Base-by-base conservation (phyloP, 2,888 invertebrate genomes). In the Tenthredo scrophulariae region DNA sequence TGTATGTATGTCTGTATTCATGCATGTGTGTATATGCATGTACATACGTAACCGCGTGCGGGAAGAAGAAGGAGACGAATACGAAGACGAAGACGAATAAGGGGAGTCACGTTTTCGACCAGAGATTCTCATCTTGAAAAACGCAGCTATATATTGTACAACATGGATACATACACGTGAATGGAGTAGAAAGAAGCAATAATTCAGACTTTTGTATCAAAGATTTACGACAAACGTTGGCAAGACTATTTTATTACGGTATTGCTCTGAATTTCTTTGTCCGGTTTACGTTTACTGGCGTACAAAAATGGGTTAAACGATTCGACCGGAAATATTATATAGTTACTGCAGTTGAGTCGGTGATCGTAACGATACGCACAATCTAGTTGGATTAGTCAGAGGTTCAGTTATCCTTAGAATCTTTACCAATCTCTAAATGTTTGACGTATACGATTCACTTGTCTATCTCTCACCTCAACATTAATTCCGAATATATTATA, bases 61-160 rank as follows among this genome's bases (percentile, higher is more conserved):
- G 15, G 46, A 54, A 58, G n/a, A 58, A 26, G 22, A 50, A 50
- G 29, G 9, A 77, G 18, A 43, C 22, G 40, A 26, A 26, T 6
- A 22, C 4, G 54, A 50, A 50, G 33, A 54, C 10, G 46, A 46
- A 46, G 26, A 26, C 10, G 29, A 40, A 83, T 46, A 83, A 83
- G 70, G 83, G 83, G 67, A 83, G 67, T 83, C 83, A 67, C 83
- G 67, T 83, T 83, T 83, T 83, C 50, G 83, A 29, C 70, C 83
- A 83, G 83, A 67, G 83, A 83, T 83, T 83, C 83, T 83, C 83
- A 83, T 83, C 83, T 70, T 50, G 7, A 46, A 46, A 67, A 83
- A 67, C 83, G 22, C 15, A 29, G 43, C 40, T 43, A 67, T 33
- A 33, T 67, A 4, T 13, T 29, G 2, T 7, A 54, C n/a, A 7